Base-by-base conservation (phyloP, 2,888 invertebrate genomes). In the Leptinotarsa peninsularis region DNA sequence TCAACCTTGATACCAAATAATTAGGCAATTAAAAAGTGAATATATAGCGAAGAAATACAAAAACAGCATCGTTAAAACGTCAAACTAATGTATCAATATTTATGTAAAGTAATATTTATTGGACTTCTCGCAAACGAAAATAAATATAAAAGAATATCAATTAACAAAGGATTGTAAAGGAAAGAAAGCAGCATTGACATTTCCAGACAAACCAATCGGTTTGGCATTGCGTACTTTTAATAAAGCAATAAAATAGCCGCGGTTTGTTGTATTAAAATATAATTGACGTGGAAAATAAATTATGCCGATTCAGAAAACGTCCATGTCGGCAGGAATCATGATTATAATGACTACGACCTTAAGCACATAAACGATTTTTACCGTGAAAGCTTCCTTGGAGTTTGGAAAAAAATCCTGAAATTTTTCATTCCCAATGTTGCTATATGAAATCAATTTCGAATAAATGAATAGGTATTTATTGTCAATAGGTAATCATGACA, bases 271-370 rank as follows among this genome's bases (percentile, higher is more conserved):
- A 76, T 78, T 76, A 72, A 74, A 78, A 78, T 78, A 76, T 78
- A 78, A 76, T 78, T 78, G 78, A 78, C 78, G 58, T 74, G 66
- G 75, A 78, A 74, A 72, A 76, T 78, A 78, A 76, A 78, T 78
- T 78, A 72, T 74, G 71, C 58, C 52, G 18, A 27, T 23, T 63
- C 63, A 43, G 17, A 33, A 43, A n/a, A 43, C n/a, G 17, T 63
- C 33, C 13, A n/a, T 10, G 63, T 15, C 63, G 27, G 33, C 63
- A 33, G 63, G 18, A 43, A n/a, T 63, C 63, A 63, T 63, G 33
- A n/a, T 63, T 63, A 33, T 63, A 63, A 63, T 63, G 63, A 63
- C 63, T 33, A 7, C 33, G 33, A 13, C 58, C 63, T 63, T 43
- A 43, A n/a, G 63, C 33, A 33, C 33, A 63, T 33, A 43, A 43